Percentiles rank a stretch among this genome's conserved stretches.
phyloP scores from a whole-genome alignment of 37 sponge, comb jelly and placozoan genomes.

The Tethya wilhelma region DNA sequence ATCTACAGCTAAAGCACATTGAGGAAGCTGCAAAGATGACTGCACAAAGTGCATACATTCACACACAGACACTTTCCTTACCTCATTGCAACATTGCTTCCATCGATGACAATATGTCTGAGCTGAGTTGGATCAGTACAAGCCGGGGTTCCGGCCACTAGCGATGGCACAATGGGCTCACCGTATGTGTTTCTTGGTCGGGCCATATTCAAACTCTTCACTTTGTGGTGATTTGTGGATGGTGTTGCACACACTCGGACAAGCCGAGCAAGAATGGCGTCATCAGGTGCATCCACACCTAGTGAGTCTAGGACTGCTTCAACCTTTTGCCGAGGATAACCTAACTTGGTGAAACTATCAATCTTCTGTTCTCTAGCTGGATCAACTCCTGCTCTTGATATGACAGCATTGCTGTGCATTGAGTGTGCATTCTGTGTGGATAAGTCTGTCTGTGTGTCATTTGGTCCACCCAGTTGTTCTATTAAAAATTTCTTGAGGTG shows the following conservation, averaged over 20 bases:
- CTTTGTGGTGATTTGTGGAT: not conserved
- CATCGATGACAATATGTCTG: slow-evolving; percentile 88
- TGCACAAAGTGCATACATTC: too few species aligned
- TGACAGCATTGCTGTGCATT: too few species aligned
- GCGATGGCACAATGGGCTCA: not conserved
- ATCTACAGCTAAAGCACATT: too few species aligned
- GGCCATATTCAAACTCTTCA: not conserved
- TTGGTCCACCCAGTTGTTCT: too few species aligned
- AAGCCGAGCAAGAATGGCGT: slow-evolving; percentile 53
- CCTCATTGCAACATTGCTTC: slow-evolving; percentile 96
- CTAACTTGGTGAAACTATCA: slow-evolving; percentile 35
- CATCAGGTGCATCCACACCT: slow-evolving; percentile 39
- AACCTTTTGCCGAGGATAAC: slow-evolving; percentile 39
- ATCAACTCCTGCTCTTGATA: too few species aligned
- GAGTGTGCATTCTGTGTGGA: too few species aligned
- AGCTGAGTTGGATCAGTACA: slow-evolving; percentile 32
- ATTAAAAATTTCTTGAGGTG: too few species aligned
- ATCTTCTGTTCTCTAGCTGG: slow-evolving; percentile 17
- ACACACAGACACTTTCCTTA: slow-evolving; percentile 36
- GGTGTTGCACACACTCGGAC: slow-evolving; percentile 2
- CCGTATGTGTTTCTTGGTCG: not conserved
- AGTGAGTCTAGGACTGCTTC: slow-evolving; percentile 48
- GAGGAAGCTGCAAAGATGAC: too few species aligned
- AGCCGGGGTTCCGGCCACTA: too few species aligned
- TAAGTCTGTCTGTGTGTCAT: too few species aligned